Percentiles rank a stretch among this genome's conserved stretches.
phyloP scores from a whole-genome alignment of 1,140 invertebrate species.

The Nasonia giraulti region DNA sequence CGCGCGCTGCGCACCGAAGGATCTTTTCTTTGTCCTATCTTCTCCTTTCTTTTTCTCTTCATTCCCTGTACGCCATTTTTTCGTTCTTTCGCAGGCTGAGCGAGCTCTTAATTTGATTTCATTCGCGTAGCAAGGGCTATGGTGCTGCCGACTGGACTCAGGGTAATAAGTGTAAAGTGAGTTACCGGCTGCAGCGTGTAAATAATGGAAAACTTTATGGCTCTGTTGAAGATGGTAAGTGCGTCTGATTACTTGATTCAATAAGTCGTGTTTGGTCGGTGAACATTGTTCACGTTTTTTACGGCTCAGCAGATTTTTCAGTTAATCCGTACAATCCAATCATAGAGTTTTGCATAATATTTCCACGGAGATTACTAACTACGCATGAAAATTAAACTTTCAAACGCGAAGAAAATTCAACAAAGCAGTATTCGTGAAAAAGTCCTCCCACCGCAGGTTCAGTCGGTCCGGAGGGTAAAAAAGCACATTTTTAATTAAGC shows the following conservation, averaged over 20 bases:
- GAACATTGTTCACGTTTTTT: too few species aligned
- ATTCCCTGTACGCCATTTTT: not conserved
- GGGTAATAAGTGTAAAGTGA: slow-evolving; percentile 36
- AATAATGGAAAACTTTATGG: slow-evolving; percentile 45
- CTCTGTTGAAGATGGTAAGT: not conserved
- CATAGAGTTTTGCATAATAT: too few species aligned
- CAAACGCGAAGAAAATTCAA: too few species aligned
- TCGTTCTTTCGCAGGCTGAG: not conserved
- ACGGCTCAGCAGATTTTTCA: too few species aligned
- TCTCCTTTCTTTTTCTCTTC: not conserved
- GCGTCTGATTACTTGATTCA: not conserved
- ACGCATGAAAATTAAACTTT: too few species aligned
- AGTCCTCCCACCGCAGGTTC: too few species aligned
- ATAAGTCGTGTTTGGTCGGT: not conserved
- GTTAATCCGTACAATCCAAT: too few species aligned
- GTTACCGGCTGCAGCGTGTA: slow-evolving; percentile 12
- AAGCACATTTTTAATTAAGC: slow-evolving; percentile 17
- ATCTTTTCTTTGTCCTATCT: not conserved
- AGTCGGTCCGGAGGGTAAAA: not conserved
- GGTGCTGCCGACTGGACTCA: not conserved
- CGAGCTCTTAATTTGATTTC: slow-evolving; percentile 44
- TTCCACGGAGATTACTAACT: too few species aligned
- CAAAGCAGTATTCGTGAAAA: too few species aligned
- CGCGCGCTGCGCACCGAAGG: not conserved
- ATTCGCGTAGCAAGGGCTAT: not conserved